phyloP scores from a whole-genome alignment of 2,113 vertebrate genomes.

The Hystrix cristata region DNA sequence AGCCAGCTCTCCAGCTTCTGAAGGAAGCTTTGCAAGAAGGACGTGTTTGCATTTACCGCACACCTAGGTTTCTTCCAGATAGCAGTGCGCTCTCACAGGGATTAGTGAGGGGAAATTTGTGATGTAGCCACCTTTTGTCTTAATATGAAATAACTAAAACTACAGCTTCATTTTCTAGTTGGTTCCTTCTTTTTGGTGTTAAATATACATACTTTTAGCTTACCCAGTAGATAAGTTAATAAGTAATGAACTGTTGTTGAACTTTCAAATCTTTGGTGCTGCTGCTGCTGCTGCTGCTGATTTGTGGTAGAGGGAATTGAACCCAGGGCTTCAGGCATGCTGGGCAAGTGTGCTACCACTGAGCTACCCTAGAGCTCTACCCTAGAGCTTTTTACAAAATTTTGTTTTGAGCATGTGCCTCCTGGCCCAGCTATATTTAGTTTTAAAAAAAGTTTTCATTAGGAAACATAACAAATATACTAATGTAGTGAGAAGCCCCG shows the following conservation, averaged over 20 bases:
- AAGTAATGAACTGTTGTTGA: conserved; percentile 10
- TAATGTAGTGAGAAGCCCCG: neutral
- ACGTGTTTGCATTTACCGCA: neutral
- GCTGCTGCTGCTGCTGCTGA: neutral
- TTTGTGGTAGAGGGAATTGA: neutral
- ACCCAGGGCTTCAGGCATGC: neutral
- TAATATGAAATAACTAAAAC: conserved; percentile 27
- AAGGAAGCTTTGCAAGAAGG: conserved; percentile 21
- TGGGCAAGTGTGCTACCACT: neutral
- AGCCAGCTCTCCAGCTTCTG: neutral
- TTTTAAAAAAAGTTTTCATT: neutral
- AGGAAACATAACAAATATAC: neutral
- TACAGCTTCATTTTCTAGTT: neutral
- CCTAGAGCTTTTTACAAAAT: neutral
- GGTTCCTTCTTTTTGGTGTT: neutral
- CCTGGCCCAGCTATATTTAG: neutral
- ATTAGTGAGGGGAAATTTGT: conserved; percentile 29
- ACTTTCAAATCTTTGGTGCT: neutral
- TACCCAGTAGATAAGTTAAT: neutral
- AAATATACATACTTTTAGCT: neutral
- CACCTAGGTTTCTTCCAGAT: neutral
- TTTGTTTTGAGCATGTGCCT: neutral
- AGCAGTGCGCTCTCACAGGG: neutral
- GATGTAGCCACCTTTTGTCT: neutral
- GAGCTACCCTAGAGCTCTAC: neutral